These are phyloP conservation scores for Trypoxylus dichotomus DNA, from an alignment of 1,140 invertebrate genomes.

Conservation along the genomic window DNA sequence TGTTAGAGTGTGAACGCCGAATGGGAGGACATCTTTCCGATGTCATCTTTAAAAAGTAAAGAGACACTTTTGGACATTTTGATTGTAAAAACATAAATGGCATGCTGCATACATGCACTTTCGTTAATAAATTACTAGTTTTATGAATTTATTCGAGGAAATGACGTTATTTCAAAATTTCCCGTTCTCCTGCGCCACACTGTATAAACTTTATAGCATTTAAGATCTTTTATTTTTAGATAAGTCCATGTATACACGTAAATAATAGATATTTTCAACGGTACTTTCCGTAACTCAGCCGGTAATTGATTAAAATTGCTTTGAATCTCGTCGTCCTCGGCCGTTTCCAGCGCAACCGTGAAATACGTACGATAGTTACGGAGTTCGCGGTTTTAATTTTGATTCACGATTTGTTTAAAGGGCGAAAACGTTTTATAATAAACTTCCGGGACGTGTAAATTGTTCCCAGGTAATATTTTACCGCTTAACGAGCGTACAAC, in stretches of 20 bases:
- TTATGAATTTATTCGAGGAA: too few relatives aligned
- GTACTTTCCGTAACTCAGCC: background rate
- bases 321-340: background rate
- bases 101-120: too few relatives aligned
- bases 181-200: too few relatives aligned
- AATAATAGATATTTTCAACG: background rate
- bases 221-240: too few relatives aligned
- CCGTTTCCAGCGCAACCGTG: background rate
- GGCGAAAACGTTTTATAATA: background rate
- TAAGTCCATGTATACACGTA: background rate
- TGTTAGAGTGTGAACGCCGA: too few relatives aligned
- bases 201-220: too few relatives aligned
- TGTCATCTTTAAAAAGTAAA: too few relatives aligned
- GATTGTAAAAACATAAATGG: too few relatives aligned
- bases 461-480: background rate
- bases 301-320: background rate
- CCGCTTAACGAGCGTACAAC: background rate
- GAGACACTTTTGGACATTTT: too few relatives aligned
- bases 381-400: background rate
- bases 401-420: slow-evolving; percentile 7
- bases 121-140: too few relatives aligned
- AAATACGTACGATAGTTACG: background rate
- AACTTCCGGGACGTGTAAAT: background rate
- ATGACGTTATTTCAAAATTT: too few relatives aligned
- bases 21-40: too few relatives aligned